These are phyloP conservation scores for Acrobasis consociella DNA, from an alignment of 2,888 invertebrate genomes.

Conservation along the genomic window DNA sequence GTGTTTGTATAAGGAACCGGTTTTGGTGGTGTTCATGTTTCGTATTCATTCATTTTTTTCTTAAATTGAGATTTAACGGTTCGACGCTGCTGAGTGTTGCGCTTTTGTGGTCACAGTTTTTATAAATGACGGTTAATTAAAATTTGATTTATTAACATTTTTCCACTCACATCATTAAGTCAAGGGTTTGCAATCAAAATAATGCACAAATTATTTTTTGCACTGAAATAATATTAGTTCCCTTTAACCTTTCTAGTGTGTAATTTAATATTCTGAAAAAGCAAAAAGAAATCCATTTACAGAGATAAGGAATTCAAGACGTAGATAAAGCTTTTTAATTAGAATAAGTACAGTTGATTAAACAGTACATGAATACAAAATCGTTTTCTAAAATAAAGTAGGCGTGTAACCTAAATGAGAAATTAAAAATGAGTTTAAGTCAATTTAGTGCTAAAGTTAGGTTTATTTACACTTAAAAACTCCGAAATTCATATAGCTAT, in stretches of 20 bases:
- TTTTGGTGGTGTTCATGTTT: constrained; percentile 66
- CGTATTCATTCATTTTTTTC: constrained; percentile 69
- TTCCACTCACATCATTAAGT: constrained; percentile 46
- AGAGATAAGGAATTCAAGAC: too few species aligned
- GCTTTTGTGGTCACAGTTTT: constrained; percentile 75
- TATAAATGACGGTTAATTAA: constrained; percentile 72
- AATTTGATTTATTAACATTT: constrained; percentile 78
- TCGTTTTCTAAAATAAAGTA: constrained; percentile 19
- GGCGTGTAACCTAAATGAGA: constrained; percentile 5
- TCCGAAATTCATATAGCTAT: constrained; percentile 35
- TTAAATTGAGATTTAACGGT: constrained; percentile 77
- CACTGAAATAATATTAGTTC: neutral
- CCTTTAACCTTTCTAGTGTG: too few species aligned
- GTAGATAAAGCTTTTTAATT: too few species aligned
- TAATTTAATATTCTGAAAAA: too few species aligned
- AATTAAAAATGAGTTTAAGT: neutral
- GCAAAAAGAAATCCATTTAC: too few species aligned
- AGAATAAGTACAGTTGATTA: too few species aligned
- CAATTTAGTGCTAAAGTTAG: constrained; percentile 8
- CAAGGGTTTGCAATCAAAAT: constrained; percentile 60
- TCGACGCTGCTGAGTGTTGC: constrained; percentile 62
- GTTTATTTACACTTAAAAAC: constrained; percentile 17
- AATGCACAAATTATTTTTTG: constrained; percentile 27
- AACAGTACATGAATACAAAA: neutral
- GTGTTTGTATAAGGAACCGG: constrained; percentile 75